A percentile compares a stretch with the other conserved stretches of the same genome.
These are phyloP conservation scores for Mugil cephalus DNA, from an alignment of 2,113 vertebrate species.

Conservation along the genomic window DNA sequence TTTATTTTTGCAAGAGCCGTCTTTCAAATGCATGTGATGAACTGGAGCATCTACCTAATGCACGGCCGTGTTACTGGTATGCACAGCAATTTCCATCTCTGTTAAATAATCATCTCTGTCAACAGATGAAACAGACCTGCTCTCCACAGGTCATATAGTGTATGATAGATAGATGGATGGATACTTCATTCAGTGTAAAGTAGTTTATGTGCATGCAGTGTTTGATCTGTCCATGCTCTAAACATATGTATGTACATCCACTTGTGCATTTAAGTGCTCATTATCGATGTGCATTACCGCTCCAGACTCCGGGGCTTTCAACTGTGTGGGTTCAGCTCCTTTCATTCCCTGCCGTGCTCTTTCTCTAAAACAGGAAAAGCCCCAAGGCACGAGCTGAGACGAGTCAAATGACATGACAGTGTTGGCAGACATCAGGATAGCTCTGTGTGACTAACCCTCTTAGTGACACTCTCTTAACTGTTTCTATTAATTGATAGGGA, in stretches of 20 bases:
- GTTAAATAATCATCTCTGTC: constrained; percentile 33
- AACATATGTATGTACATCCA: constrained; percentile 15
- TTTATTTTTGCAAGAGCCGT: background rate
- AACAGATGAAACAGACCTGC: constrained; percentile 18
- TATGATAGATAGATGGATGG: too few relatives aligned
- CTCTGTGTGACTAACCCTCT: constrained; percentile 59
- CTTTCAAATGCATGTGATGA: constrained; percentile 8
- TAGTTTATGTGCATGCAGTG: background rate
- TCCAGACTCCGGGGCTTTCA: constrained; percentile 33
- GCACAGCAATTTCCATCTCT: background rate
- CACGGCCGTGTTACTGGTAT: background rate
- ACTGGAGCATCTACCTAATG: constrained; percentile 7
- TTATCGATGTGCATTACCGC: constrained; percentile 10
- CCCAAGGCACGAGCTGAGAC: constrained; percentile 46
- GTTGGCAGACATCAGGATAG: constrained; percentile 44
- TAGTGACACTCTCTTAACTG: constrained; percentile 58
- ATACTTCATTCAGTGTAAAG: too few relatives aligned
- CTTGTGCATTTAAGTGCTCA: constrained; percentile 24
- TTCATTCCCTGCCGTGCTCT: constrained; percentile 39
- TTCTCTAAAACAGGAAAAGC: constrained; percentile 50
- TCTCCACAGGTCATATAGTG: background rate
- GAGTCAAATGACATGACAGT: constrained; percentile 60
- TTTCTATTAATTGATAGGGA: constrained; percentile 64
- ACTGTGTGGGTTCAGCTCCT: constrained; percentile 37
- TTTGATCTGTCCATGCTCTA: constrained; percentile 29